Base-by-base conservation (phyloP, 2,113 vertebrate genomes). In the Acanthisitta chloris region DNA sequence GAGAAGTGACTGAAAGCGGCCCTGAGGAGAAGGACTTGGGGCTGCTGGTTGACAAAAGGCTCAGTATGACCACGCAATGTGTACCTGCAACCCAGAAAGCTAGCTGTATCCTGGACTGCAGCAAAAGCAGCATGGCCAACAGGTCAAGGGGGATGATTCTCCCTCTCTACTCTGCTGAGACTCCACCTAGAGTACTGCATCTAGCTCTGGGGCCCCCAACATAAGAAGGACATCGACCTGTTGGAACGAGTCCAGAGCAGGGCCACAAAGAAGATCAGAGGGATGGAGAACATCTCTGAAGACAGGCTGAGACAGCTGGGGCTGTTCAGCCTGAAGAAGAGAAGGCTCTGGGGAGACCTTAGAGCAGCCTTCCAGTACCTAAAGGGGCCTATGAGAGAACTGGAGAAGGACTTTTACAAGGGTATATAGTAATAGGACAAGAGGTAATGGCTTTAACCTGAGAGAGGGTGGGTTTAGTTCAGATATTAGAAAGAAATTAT, bases 141-240 rank as follows among this genome's bases (percentile, higher is more conserved):
- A 38, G 28, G 33, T 0, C 8, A 9, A 58, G 10, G 19, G 38
- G 36, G 18, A 7, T 19, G 16, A 45, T 66, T 66, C 28, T 66
- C 19, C 10, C 36, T 18, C 18, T 81, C 31, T 49, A 40, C 24
- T 62, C 48, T 65, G 5, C 34, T 57, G 59, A 51, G 23, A 81
- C 12, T 15, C 10, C 8, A 24, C 10, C 15, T 4, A 0, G 1
- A 34, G 8, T 12, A 17, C 17, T 42, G 20, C 9, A 4, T 61
- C 25, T 40, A 61, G 20, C 25, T 46, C 38, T 82, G 70, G 38
- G 7, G 9, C 20, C 4, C 15, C 6, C 38, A 74, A 19, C 7
- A 59, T 0, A 52, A 54, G 38, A 40, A 59, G n/a, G 29, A 51
- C 28, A 58, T 5, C 6, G 51, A 49, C 18, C 28, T 25, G 4